Evolutionary conservation across 2,888 invertebrate genomes (phyloP), one percentile per base, ranked within the genome.

Genomic region (Leucophora obtusa): DNA sequence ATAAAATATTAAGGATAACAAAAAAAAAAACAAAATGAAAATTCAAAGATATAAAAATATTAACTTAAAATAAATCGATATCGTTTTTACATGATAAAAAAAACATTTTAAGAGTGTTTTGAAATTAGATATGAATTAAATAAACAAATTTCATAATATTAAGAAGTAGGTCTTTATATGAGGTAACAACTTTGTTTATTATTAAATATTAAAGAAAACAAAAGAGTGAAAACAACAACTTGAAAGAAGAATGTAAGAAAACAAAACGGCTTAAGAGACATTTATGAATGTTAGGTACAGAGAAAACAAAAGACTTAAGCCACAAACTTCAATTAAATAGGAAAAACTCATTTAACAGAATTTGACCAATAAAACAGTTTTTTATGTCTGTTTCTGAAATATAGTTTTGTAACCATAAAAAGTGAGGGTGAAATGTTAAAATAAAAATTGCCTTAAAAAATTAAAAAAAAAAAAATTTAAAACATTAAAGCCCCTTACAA

Each of bases 221-320:
- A 47, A 14, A 43, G 43, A 43, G 14, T 43, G 6, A 43, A n/a
- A n/a, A 47, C 43, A 47, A 6, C n/a, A 47, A 47, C 43, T 47
- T 5, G 6, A 47, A 47, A 14, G 14, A 7, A 35, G 35, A 35
- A 35, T 35, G 7, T 35, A 7, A 35, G 3, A 53, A 17, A 59
- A 51, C 8, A 21, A n/a, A 68, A 68, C 54, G 56, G 54, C 58
- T 58, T 58, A 56, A 56, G 58, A 54, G 18, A 58, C 47, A 21
- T 38, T 51, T 11, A 10, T 8, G 10, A 35, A 35, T 5, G 8
- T 15, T 24, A 10, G 35, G n/a, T n/a, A 59, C 10, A 4, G 17
- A 47, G 11, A 1, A 62, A 50, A 58, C 66, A 43, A 66, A 66
- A 66, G 66, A 66, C 54, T 66, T 66, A 66, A 56, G 54, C 10